Percentiles rank a stretch among this genome's conserved stretches.
Evolutionary conservation across 2,797 vertebrate genomes (phyloP).

Genomic region (Pangasius macronema): DNA sequence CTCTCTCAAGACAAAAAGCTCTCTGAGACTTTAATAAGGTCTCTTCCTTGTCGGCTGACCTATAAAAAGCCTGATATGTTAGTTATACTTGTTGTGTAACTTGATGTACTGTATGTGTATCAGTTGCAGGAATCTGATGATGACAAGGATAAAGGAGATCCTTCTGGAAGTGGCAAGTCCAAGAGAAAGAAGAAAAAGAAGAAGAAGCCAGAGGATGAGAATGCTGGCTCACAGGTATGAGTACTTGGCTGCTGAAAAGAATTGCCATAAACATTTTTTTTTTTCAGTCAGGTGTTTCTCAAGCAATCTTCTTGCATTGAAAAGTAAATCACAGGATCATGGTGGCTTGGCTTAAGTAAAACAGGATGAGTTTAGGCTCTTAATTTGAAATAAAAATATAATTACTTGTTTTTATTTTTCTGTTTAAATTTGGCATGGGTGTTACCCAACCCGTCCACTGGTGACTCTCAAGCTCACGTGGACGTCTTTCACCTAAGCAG

Average conservation of each 20-base stretch:
- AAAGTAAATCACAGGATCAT: too few relatives aligned
- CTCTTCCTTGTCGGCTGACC: not conserved
- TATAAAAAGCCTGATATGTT: not conserved
- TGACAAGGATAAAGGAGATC: conserved; percentile 85
- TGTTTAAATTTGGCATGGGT: not conserved
- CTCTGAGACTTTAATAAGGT: conserved; percentile 1
- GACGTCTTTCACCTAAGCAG: too few relatives aligned
- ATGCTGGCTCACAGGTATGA: conserved; percentile 73
- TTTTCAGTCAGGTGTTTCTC: not conserved
- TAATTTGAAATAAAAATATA: not conserved
- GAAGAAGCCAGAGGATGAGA: conserved; percentile 85
- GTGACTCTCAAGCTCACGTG: too few relatives aligned
- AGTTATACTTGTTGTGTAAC: conserved; percentile 1
- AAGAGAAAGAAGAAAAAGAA: conserved; percentile 96
- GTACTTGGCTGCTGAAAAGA: not conserved
- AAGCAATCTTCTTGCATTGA: not conserved
- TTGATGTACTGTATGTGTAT: conserved; percentile 53
- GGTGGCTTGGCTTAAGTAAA: not conserved
- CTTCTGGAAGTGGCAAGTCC: conserved; percentile 78
- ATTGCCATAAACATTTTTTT: conserved; percentile 1
- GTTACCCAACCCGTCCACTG: too few relatives aligned
- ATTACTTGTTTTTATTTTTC: not conserved
- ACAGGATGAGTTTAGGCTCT: not conserved
- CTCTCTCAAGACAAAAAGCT: not conserved
- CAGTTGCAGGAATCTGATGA: conserved; percentile 83